Evolutionary conservation across 2,797 vertebrate genomes (phyloP), one percentile per base, ranked within the genome.

Genomic region (Coendou prehensilis): DNA sequence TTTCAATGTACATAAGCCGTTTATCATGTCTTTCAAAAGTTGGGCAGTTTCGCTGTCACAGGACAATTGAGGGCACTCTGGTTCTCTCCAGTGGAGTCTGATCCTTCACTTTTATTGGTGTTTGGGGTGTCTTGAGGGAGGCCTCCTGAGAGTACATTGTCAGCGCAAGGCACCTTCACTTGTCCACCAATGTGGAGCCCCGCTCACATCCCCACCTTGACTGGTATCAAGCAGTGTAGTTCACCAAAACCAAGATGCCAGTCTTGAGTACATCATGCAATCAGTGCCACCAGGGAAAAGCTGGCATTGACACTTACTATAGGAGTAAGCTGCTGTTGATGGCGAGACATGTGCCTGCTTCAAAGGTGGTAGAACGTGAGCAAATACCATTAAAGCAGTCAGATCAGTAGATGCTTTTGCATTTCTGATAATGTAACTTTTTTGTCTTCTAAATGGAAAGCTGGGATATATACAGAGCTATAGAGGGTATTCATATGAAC

Each of bases 291-390:
- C 45, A 13, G 4, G 54, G 90, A 23, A 47, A 18, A 17, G 33
- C 20, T 33, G 56, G 23, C 23, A 10, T 79, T 54, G 73, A 26
- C 23, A 3, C 0, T 18, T 37, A 4, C 10, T 52, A 6, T 18
- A 45, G 37, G 5, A 10, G 26, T 28, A 9, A 6, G 41, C 5
- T 20, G 54, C 50, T 11, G 0, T 15, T 4, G 14, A 0, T 4
- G 17, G 26, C 9, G 41, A 76, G 64, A 45, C 50, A 23, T 9
- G 3, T 3, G 57, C 61, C 50, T 91, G 1, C n/a, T 86, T 83
- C 54, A 83, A 0, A 93, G 69, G n/a, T 5, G 52, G 73, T 57
- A 7, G 37, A 69, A 4, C 2, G 33, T 23, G 63, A 79, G 6
- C 18, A 41, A 22, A 20, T 57, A 37, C 13, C 28, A 5, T 47